Evolutionary conservation across 2,888 invertebrate genomes (phyloP).

Genomic region (Cloeon dipterum): DNA sequence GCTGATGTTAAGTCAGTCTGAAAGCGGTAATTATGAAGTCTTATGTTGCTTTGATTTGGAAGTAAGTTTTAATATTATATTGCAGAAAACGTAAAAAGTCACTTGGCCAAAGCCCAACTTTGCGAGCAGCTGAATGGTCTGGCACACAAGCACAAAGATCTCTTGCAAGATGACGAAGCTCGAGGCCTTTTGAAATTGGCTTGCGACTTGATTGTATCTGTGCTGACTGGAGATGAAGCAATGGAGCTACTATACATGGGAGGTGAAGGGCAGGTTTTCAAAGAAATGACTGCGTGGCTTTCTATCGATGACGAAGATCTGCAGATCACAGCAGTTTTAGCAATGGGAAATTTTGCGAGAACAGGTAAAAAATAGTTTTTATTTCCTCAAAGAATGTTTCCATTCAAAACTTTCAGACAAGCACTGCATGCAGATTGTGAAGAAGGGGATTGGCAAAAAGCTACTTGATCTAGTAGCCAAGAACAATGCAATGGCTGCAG

Average conservation of each 20-base stretch:
- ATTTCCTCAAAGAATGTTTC: not conserved
- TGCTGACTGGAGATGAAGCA: constrained; percentile 71
- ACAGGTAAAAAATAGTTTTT: constrained; percentile 26
- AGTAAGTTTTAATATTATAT: constrained; percentile 9
- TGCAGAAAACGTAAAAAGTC: constrained; percentile 50
- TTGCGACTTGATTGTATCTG: constrained; percentile 62
- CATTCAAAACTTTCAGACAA: constrained; percentile 26
- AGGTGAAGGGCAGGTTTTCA: constrained; percentile 46
- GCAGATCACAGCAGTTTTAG: constrained; percentile 59
- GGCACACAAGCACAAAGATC: constrained; percentile 41
- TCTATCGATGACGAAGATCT: constrained; percentile 47
- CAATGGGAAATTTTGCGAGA: constrained; percentile 75
- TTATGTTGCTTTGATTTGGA: not conserved
- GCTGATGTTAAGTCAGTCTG: constrained; percentile 49
- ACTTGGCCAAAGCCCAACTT: constrained; percentile 50
- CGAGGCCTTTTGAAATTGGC: constrained; percentile 54
- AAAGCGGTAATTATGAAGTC: constrained; percentile 31
- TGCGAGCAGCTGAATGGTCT: constrained; percentile 52
- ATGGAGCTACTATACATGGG: constrained; percentile 64
- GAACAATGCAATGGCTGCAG: constrained; percentile 32
- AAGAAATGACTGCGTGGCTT: constrained; percentile 54
- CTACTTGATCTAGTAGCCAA: constrained; percentile 22
- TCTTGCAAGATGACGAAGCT: constrained; percentile 36
- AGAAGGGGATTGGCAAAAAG: constrained; percentile 49
- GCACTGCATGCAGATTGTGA: constrained; percentile 64